Base-by-base conservation (phyloP, 2,888 invertebrate genomes). In the Mylabris sibirica region DNA sequence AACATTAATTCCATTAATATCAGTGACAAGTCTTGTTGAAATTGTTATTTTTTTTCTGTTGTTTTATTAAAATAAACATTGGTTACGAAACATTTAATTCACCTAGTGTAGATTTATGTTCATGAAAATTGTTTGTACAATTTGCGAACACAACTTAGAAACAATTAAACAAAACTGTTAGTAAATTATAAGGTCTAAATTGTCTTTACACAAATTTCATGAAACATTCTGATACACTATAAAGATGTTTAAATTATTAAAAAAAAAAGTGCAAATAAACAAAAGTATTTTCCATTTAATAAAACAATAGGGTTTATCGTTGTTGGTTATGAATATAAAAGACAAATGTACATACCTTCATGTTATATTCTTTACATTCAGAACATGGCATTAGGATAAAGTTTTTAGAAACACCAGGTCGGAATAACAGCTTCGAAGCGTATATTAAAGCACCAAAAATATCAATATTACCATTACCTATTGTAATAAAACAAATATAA, bases 361-460 rank as follows among this genome's bases (percentile, higher is more conserved):
- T 93, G 75, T 88, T 87, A 53, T 85, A 83, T 4, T 89, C 87
- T 72, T 90, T 89, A 82, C 96, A 96, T 64, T 88, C 88, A 12
- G 92, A 89, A 84, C 96, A 97, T 0, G 95, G 93, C 79, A 97
- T 81, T 57, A 97, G 86, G 70, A 97, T 87, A 73, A 97, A 90
- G 3, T 92, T 93, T 81, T 94, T 93, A 0, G 95, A 92, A 26
- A 93, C 95, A 0, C 93, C 97, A 1, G 95, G 89, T 38, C 96
- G 89, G 87, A 93, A 95, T 68, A 92, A 89, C 60, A 95, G 86
- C 69, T 88, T 87, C 0, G 92, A 90, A 17, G 94, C 93, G 80
- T 89, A 91, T 61, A 90, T 90, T 14, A 95, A 88, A 9, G 94
- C 95, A 38, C 88, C 89, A 81, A 94, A 93, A 75, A 94, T 90